Base-by-base conservation (phyloP, 2,888 invertebrate genomes). In the Andrena hattorfiana region DNA sequence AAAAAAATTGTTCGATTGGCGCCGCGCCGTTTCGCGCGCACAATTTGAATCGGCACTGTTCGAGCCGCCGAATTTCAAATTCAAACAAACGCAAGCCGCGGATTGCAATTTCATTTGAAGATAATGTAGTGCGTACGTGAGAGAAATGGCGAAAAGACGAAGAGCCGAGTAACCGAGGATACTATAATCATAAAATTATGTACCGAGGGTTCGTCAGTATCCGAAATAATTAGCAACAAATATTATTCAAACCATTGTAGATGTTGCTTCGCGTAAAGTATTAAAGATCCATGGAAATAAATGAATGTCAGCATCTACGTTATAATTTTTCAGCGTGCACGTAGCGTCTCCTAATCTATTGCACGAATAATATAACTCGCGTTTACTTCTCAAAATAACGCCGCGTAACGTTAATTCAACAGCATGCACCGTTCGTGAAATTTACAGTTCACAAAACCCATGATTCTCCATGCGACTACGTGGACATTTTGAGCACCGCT, bases 221-320 rank as follows among this genome's bases (percentile, higher is more conserved):
- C 30, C 54, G 35, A 67, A 74, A 20, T 62, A 28, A 62, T 62
- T 62, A 49, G n/a, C 42, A 42, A 42, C 42, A 42, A 42, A 42
- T 42, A 42, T 42, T 42, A 42, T 42, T 42, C 28, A 73, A 16
- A 62, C 23, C 32, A 10, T 56, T 42, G 60, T 32, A 69, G 48
- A 49, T 48, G 66, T 49, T 60, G 20, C 23, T 20, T n/a, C 10
- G 26, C 42, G 42, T 42, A 60, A 69, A 51, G 26, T 49, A 35
- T 42, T n/a, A n/a, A 49, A 35, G 23, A 60, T 16, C 16, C 42
- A 4, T 67, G 30, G 23, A 49, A 75, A 69, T 69, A 75, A 70
- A 70, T 62, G 10, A 26, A 13, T 70, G 16, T 69, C 59, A 62
- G 32, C 7, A 75, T 69, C 26, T 16, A 60, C 32, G 16, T 69